Conservation (phyloP, 1,140 invertebrate species). For the Nasonia vitripennis region DNA sequence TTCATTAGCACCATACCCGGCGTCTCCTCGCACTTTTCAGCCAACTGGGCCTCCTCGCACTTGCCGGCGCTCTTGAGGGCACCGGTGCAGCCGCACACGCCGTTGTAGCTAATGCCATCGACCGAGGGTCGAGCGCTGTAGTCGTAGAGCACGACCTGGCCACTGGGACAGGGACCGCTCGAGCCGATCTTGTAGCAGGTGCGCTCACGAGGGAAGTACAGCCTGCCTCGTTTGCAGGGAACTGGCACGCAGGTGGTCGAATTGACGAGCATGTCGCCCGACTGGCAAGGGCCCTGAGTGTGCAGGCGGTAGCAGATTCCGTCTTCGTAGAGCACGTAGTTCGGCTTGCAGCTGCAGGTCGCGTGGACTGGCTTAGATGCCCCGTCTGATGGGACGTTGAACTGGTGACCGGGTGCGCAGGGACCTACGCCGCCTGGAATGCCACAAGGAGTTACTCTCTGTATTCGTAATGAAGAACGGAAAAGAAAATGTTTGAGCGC, state of each 20-base stretch:
- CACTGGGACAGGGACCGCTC: slow-evolving; percentile 81
- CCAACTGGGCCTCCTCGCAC: slow-evolving; percentile 53
- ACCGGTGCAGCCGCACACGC: slow-evolving; percentile 83
- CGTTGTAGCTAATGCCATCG: slow-evolving; percentile 88
- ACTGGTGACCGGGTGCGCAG: slow-evolving; percentile 82
- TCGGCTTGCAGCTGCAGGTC: slow-evolving; percentile 82
- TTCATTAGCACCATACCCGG: slow-evolving; percentile 79
- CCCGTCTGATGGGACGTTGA: slow-evolving; percentile 69
- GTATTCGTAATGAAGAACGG: not conserved
- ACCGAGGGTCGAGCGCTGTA: slow-evolving; percentile 83
- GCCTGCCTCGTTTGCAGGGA: slow-evolving; percentile 82
- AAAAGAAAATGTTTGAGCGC: not conserved
- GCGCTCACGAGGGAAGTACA: slow-evolving; percentile 84
- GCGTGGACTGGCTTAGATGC: slow-evolving; percentile 67
- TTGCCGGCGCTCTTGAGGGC: slow-evolving; percentile 63
- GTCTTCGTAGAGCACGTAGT: slow-evolving; percentile 80
- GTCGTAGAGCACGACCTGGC: slow-evolving; percentile 86
- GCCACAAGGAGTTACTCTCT: not conserved
- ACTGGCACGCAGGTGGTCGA: slow-evolving; percentile 78
- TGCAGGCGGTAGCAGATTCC: slow-evolving; percentile 84
- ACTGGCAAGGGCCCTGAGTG: slow-evolving; percentile 84
- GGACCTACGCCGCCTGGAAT: slow-evolving; percentile 80
- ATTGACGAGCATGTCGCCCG: slow-evolving; percentile 81
- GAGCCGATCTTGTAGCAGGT: slow-evolving; percentile 85
- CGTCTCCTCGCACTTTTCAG: slow-evolving; percentile 74